phyloP scores from a whole-genome alignment of 1,140 invertebrate species.

The Aphis gossypii region DNA sequence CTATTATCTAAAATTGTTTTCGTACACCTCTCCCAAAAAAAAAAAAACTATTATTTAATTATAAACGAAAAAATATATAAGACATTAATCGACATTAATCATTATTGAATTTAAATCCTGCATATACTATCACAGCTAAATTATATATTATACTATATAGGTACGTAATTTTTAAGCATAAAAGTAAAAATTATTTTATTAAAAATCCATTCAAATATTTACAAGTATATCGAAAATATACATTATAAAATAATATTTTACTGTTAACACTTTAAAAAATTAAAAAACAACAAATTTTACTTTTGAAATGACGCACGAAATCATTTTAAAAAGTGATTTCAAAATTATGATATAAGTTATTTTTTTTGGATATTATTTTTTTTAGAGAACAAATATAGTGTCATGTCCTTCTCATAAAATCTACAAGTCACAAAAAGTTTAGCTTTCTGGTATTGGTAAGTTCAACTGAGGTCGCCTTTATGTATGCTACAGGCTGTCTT shows the following conservation, averaged over 20 bases:
- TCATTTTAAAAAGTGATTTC: background rate
- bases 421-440: slow-evolving; percentile 27
- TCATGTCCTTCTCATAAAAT: slow-evolving; percentile 23
- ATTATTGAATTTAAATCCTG: background rate
- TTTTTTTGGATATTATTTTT: background rate
- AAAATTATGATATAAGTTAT: background rate
- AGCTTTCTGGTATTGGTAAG: slow-evolving; percentile 17
- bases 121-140: background rate
- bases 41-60: no score
- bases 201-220: background rate
- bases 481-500: slow-evolving; percentile 35
- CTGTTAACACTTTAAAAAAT: background rate
- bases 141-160: background rate
- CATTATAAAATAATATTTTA: background rate
- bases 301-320: background rate
- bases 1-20: no score
- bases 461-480: slow-evolving; percentile 5
- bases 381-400: background rate
- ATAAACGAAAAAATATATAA: background rate
- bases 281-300: background rate
- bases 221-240: background rate
- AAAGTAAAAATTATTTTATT: background rate
- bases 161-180: background rate
- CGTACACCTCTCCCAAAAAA: no score
- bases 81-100: background rate